These are phyloP conservation scores for Montifringilla adamsi DNA, from an alignment of 2,113 vertebrate genomes.

Conservation along the genomic window DNA sequence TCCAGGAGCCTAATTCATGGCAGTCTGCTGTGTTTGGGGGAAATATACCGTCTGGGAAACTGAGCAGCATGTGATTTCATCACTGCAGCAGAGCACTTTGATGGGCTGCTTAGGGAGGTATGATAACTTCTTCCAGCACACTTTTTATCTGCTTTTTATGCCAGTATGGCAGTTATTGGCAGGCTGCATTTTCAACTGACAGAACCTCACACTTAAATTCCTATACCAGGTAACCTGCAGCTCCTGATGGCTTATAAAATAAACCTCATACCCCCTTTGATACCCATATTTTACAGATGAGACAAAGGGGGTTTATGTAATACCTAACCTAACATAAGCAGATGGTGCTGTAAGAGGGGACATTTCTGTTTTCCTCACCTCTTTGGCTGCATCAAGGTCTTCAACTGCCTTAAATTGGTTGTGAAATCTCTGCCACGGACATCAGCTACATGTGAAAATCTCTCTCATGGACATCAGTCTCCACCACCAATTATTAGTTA, in stretches of 20 bases:
- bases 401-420: neutral
- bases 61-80: neutral
- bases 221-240: neutral
- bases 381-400: neutral
- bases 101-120: neutral
- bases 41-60: neutral
- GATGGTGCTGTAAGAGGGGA: neutral
- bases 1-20: neutral
- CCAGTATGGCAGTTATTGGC: neutral
- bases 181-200: neutral
- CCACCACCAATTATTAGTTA: neutral
- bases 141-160: neutral
- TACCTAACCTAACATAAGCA: neutral
- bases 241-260: neutral
- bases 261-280: neutral
- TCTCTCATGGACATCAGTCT: fast-evolving
- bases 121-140: neutral
- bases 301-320: neutral
- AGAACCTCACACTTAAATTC: neutral
- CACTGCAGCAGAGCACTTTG: neutral
- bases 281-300: neutral
- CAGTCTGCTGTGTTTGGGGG: neutral
- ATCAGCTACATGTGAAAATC: neutral
- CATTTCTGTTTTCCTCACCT: neutral
- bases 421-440: neutral